Base-by-base conservation (phyloP, 2,888 invertebrate genomes). In the Sphaeridia pumilis region DNA sequence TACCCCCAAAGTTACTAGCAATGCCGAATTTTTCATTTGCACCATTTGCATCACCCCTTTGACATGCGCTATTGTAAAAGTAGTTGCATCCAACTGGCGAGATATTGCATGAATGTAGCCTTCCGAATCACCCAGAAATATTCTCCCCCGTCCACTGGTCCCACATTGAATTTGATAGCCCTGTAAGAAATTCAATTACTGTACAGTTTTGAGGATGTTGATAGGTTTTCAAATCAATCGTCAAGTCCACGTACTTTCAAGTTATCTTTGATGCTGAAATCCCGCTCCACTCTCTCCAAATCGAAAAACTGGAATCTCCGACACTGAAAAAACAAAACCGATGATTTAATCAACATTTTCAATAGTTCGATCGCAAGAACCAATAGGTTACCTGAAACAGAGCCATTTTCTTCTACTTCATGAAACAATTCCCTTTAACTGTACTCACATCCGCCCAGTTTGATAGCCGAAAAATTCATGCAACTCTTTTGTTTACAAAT, bases 221-320 rank as follows among this genome's bases (percentile, higher is more conserved):
- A 22, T 4, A 24, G 25, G 1, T 43, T 28, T 7, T n/a, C n/a
- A n/a, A n/a, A n/a, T n/a, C n/a, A n/a, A n/a, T n/a, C n/a, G n/a
- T n/a, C n/a, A n/a, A n/a, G n/a, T n/a, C n/a, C n/a, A n/a, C 72
- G 72, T 74, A 89, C 90, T 75, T 85, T 86, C 55, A 92, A 75
- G 59, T 82, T 78, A 69, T 84, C 82, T 31, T 80, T 78, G 24
- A 93, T 78, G 68, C 81, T 80, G 58, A 84, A 84, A 63, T 79
- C 80, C 68, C 86, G 85, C 12, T 82, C 78, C 66, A 81, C 79
- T 55, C 76, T 76, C 62, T 81, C 81, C 49, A 85, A 72, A 69
- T 94, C 88, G 71, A 95, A 95, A 70, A 97, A 93, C 67, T 87
- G 84, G 68, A 95, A 92, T 66, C 84, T 82, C 65, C 90, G 80